Evolutionary conservation across 2,113 vertebrate genomes (phyloP), one percentile per base, ranked within the genome.

Genomic region (Pogona vitticeps): DNA sequence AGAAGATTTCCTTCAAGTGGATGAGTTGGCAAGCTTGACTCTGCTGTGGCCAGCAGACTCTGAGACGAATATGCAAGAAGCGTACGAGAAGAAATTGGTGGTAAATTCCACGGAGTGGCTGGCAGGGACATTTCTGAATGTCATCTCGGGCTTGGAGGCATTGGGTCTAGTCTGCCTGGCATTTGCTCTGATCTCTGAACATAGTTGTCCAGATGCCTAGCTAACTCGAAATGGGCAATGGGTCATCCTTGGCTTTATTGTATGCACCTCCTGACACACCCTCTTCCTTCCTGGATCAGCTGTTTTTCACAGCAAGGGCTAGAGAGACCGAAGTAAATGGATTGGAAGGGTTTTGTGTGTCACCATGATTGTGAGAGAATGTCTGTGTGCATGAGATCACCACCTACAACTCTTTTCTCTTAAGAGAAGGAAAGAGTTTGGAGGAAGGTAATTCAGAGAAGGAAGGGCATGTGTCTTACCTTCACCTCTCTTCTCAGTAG

Each of bases 1-100:
- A 85, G 83, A 94, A 28, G 96, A 97, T 89, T 93, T 95, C 59
- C 94, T 89, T 91, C 93, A 96, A 88, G 92, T 96, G 85, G 92
- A 93, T 15, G 33, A 85, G 15, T 90, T 94, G 3, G 65, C 96
- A n/a, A 61, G 92, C 71, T 82, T 89, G 28, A 86, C 88, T 31
- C 82, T 97, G 1, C 92, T 89, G 84, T 85, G 90, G 84, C 63
- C 96, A 14, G 67, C 92, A 65, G 92, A 94, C 15, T 40, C 91
- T 70, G 90, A 92, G 52, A 81, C 88, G 28, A 79, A 92, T 23
- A 2, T 72, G 20, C 89, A 86, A 33, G 85, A 91, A 38, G 86
- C 85, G 78, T 88, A 80, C 68, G 94, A 95, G 58, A 76, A 36
- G 26, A 89, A 92, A 68, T 91, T 98, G 70, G 83, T 87, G 95